Evolutionary conservation across 2,113 vertebrate genomes (phyloP).

Genomic region (Otis tarda): DNA sequence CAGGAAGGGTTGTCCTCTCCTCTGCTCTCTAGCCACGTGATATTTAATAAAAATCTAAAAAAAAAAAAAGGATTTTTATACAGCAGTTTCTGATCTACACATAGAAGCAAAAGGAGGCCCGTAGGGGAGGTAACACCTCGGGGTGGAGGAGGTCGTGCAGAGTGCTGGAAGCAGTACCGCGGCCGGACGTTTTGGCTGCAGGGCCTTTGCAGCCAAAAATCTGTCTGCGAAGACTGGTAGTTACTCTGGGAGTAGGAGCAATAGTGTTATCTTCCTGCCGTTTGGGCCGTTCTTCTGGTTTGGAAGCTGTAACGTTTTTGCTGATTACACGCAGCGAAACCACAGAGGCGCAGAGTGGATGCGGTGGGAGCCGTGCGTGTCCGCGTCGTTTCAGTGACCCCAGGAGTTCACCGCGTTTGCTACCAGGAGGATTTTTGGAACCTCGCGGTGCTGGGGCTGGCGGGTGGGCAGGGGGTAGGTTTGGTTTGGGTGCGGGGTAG

Average conservation of each 20-base stretch:
- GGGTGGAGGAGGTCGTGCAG: background rate
- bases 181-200: background rate
- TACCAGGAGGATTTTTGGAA: background rate
- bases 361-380: accelerated
- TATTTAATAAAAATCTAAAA: background rate
- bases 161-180: accelerated
- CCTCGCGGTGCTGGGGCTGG: background rate
- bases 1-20: background rate
- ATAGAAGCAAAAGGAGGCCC: background rate
- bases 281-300: background rate
- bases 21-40: background rate
- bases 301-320: accelerated
- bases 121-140: accelerated
- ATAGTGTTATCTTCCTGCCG: accelerated
- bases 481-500: accelerated
- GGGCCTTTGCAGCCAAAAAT: background rate
- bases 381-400: accelerated
- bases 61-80: background rate
- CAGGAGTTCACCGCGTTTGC: accelerated
- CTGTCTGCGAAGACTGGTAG: background rate
- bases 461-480: accelerated
- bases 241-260: background rate
- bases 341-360: background rate
- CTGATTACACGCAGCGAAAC: accelerated
- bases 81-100: background rate